phyloP scores from a whole-genome alignment of 1,140 invertebrate species.

The Phymorhynchus buccinoides region DNA sequence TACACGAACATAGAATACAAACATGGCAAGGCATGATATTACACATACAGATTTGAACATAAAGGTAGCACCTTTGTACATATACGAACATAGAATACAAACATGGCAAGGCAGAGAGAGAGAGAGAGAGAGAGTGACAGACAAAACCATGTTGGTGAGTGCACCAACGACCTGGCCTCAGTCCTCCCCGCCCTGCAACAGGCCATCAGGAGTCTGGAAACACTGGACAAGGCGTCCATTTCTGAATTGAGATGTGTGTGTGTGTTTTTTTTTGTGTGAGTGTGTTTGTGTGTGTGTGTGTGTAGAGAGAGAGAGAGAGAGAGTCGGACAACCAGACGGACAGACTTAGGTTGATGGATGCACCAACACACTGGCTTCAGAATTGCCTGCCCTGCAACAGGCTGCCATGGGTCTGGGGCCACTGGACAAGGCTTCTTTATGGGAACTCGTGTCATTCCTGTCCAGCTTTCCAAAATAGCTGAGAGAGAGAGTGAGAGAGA shows the following conservation, averaged over 20 bases:
- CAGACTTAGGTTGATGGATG: constrained; percentile 72
- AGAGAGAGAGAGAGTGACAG: constrained; percentile 72
- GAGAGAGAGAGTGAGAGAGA: too few relatives aligned
- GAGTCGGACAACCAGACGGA: too few relatives aligned
- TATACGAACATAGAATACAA: too few relatives aligned
- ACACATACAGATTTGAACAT: too few relatives aligned
- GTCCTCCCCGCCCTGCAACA: constrained; percentile 85
- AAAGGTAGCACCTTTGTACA: too few relatives aligned
- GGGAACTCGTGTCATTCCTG: constrained; percentile 81
- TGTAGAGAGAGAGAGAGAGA: too few relatives aligned
- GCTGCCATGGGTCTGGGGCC: constrained; percentile 86
- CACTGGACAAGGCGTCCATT: constrained; percentile 90
- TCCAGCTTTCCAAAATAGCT: too few relatives aligned
- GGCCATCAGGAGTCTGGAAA: constrained; percentile 85
- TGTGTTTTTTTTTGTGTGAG: too few relatives aligned
- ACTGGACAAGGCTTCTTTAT: constrained; percentile 90
- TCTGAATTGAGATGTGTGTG: constrained; percentile 80
- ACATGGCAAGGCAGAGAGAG: too few relatives aligned
- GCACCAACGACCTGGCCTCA: constrained; percentile 69
- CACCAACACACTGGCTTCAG: constrained; percentile 69
- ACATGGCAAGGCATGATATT: too few relatives aligned
- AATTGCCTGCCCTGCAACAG: constrained; percentile 85
- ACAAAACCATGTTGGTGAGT: constrained; percentile 72
- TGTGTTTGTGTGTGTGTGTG: too few relatives aligned
- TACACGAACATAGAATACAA: too few relatives aligned